Evolutionary conservation across 2,888 invertebrate genomes (phyloP), one percentile per base, ranked within the genome.

Genomic region (Agrochola circellaris): DNA sequence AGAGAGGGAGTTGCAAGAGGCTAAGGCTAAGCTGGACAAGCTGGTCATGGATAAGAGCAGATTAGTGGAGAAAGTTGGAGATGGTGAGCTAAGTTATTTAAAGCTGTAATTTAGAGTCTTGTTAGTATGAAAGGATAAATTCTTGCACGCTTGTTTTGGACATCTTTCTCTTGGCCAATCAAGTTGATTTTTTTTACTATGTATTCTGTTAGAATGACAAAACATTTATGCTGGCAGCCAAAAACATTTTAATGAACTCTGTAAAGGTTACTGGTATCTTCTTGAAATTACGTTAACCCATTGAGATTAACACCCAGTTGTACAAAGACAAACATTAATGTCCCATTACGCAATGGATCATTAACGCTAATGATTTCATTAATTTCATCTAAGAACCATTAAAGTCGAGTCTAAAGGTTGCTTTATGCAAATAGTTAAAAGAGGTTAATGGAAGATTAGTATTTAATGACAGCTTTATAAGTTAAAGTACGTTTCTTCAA

Each of bases 21-120:
- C 96, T 9, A 93, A 93, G 71, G 94, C 94, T 20, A 97, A 97
- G 79, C 92, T 97, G 81, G 96, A 96, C 68, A 97, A 97, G 87
- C 91, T 97, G 81, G 92, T 93, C 26, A 96, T 95, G 42, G 97
- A 97, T 85, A 94, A 97, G 77, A 90, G 88, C 20, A 92, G 93
- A 48, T 85, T 97, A 38, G 88, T 95, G 58, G 93, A 95, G 75
- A 95, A 95, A 80, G 94, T 95, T 75, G 97, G 97, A 58, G 95
- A 97, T 78, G 97, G 97, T 97, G 90, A 93, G 68, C 15, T 30
- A 60, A 56, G 3, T n/a, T 56, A 58, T 56, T 56, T 48, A 17
- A 48, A 5, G 48, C 48, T 48, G 48, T 48, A 17, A 48, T 48
- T 48, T 17, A 48, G 0, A 48, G 23, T 4, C 23, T 54, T 54